Evolutionary conservation across 1,140 invertebrate species (phyloP), one percentile per base, ranked within the genome.

Genomic region (Cyclina sinensis): DNA sequence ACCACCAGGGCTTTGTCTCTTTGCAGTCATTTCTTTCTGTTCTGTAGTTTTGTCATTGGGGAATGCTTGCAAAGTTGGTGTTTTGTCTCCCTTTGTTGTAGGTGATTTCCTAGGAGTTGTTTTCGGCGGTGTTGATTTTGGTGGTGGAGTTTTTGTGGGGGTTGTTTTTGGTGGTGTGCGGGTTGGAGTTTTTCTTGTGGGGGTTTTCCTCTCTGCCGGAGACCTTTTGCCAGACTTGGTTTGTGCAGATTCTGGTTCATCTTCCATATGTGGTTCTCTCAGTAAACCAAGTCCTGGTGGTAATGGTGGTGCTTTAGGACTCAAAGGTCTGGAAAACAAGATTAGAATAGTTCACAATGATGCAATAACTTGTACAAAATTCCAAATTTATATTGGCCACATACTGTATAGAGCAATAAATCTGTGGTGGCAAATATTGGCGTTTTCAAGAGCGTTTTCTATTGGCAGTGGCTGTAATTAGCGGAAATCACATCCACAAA

Each of bases 291-390:
- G 90, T 4, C 89, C 92, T 81, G 91, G 90, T 14, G 94, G 94
- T 0, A 94, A 90, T 27, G 94, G 94, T 9, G 92, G 90, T 12
- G 93, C 94, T 83, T 94, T 92, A 0, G 94, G 94, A 16, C 93
- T 92, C 83, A 95, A 89, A 54, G 93, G 79, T 83, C 92, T 94
- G 68, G 70, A 88, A 80, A 4, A 43, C 14, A 14, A 43, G 43
- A 43, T 7, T 4, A 14, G 43, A 43, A 43, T 43, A 43, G 43
- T 43, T 43, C 4, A 4, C 14, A 43, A 43, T 7, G 43, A 43
- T 43, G 43, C 14, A 14, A 43, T 43, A 43, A n/a, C n/a, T n/a
- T n/a, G n/a, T n/a, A n/a, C n/a, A n/a, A n/a, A n/a, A n/a, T n/a
- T n/a, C n/a, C n/a, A n/a, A n/a, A n/a, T n/a, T n/a, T n/a, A n/a